phyloP scores from a whole-genome alignment of 2,888 invertebrate species.

The Teleogryllus oceanicus region DNA sequence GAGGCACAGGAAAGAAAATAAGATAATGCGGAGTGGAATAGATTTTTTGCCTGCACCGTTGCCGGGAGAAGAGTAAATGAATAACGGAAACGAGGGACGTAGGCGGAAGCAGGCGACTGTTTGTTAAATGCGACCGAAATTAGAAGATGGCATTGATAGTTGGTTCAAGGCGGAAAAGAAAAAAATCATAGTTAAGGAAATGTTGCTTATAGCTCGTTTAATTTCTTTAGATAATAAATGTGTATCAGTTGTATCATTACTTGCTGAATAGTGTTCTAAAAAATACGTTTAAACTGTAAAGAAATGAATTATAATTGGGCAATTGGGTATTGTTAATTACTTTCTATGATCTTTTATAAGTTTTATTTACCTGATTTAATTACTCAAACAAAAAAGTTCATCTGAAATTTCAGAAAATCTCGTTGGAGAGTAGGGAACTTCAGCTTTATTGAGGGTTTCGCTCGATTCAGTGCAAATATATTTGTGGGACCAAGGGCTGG shows the following conservation, averaged over 20 bases:
- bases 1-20: background rate
- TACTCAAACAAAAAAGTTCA: background rate
- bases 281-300: too few relatives aligned
- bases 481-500: too few relatives aligned
- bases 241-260: too few relatives aligned
- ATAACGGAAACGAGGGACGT: slow-evolving; percentile 3
- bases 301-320: too few relatives aligned
- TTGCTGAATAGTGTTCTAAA: too few relatives aligned
- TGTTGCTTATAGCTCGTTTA: background rate
- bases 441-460: too few relatives aligned
- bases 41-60: background rate
- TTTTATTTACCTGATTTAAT: background rate
- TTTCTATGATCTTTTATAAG: background rate
- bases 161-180: background rate
- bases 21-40: background rate
- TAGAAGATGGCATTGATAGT: background rate
- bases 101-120: background rate
- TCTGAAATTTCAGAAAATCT: too few relatives aligned
- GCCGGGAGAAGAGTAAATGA: slow-evolving; percentile 18
- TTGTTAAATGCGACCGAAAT: slow-evolving; percentile 5
- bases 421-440: too few relatives aligned
- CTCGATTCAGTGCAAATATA: too few relatives aligned
- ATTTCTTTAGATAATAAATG: too few relatives aligned
- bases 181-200: background rate
- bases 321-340: background rate